A percentile compares a stretch with the other conserved stretches of the same genome.
phyloP scores from a whole-genome alignment of 2,888 invertebrate species.

The Argyra leucocephala region DNA sequence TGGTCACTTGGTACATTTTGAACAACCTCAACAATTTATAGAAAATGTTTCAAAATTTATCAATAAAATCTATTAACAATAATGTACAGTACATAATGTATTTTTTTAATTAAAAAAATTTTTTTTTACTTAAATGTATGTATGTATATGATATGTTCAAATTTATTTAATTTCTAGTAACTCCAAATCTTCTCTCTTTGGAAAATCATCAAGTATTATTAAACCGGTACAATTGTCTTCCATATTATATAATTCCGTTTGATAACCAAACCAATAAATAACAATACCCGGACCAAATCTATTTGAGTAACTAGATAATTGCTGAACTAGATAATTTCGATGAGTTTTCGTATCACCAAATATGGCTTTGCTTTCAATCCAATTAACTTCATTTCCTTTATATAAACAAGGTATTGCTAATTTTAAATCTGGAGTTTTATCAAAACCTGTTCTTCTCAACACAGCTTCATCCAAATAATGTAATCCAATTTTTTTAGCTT shows the following conservation, averaged over 20 bases:
- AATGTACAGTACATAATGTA: neutral
- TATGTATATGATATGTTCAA: neutral
- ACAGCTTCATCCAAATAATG: slow-evolving; percentile 67
- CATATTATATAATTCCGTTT: slow-evolving; percentile 49
- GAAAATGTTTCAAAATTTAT: slow-evolving; percentile 43
- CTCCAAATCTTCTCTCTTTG: slow-evolving; percentile 44
- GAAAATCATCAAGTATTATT: slow-evolving; percentile 49
- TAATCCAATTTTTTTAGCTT: slow-evolving; percentile 48
- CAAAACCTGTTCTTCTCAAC: slow-evolving; percentile 72
- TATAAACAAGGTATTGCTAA: slow-evolving; percentile 79
- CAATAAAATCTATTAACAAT: slow-evolving; percentile 20
- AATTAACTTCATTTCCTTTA: slow-evolving; percentile 76
- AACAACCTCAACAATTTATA: slow-evolving; percentile 58
- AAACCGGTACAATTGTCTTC: slow-evolving; percentile 55
- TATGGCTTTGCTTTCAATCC: slow-evolving; percentile 95
- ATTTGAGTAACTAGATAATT: slow-evolving; percentile 83
- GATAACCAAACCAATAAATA: slow-evolving; percentile 91
- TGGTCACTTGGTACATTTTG: slow-evolving; percentile 90
- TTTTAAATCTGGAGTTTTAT: slow-evolving; percentile 91
- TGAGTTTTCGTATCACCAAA: slow-evolving; percentile 82
- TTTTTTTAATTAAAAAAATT: neutral
- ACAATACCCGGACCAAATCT: slow-evolving; percentile 86
- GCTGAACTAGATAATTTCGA: slow-evolving; percentile 69
- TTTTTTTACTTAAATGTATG: neutral
- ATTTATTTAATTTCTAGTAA: slow-evolving; percentile 14